A percentile compares a stretch with the other conserved stretches of the same genome.
phyloP scores from a whole-genome alignment of 1,140 invertebrate genomes.

The Drosophila nikananu region DNA sequence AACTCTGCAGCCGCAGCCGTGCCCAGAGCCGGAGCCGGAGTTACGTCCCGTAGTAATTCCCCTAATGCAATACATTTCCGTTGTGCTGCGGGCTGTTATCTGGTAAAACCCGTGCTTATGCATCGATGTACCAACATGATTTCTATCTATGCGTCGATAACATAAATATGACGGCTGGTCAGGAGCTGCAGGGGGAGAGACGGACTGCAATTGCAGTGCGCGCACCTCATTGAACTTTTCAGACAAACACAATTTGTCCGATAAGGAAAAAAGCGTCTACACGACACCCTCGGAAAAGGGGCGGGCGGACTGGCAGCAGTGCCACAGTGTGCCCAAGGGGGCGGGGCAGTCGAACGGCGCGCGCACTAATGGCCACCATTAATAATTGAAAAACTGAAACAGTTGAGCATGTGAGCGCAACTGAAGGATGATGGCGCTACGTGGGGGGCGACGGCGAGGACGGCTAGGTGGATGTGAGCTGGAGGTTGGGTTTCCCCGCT shows the following conservation, averaged over 20 bases:
- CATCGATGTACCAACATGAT: constrained; percentile 68
- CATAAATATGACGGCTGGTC: constrained; percentile 76
- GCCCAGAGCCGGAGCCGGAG: not conserved
- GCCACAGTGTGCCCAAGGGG: constrained; percentile 15
- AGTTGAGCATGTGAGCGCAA: constrained; percentile 75
- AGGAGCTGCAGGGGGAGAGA: constrained; percentile 2
- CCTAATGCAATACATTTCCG: constrained; percentile 80
- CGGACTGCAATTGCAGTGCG: constrained; percentile 71
- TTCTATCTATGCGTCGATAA: constrained; percentile 75
- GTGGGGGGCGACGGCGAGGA: constrained; percentile 21
- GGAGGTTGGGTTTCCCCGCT: constrained; percentile 19
- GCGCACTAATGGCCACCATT: constrained; percentile 83
- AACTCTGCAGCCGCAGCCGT: constrained; percentile 16
- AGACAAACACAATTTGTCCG: constrained; percentile 84
- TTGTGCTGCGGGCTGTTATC: constrained; percentile 64
- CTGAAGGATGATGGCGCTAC: constrained; percentile 35
- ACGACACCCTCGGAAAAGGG: constrained; percentile 31
- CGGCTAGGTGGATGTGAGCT: not conserved
- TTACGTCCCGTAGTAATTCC: constrained; percentile 61
- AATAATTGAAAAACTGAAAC: constrained; percentile 84
- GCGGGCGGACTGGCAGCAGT: constrained; percentile 6
- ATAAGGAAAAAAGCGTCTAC: constrained; percentile 70
- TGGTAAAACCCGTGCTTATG: constrained; percentile 48
- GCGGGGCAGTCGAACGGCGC: constrained; percentile 51
- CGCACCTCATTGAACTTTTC: constrained; percentile 82